Evolutionary conservation across 1,140 invertebrate species (phyloP), one percentile per base, ranked within the genome.

Genomic region (Plodia interpunctella): DNA sequence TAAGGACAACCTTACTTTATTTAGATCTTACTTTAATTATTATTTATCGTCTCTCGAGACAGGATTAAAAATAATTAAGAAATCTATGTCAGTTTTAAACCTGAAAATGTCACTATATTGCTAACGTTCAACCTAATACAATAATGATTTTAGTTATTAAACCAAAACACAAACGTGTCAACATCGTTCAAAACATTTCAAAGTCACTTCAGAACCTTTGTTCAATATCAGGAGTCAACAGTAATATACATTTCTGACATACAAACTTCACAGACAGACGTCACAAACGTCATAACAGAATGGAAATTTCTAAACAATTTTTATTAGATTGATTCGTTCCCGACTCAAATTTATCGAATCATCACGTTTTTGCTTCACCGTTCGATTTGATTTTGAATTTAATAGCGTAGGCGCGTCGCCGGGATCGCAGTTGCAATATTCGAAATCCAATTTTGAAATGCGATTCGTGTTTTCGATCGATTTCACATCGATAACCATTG

Each of bases 311-410:
- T 44, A 44, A 44, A 44, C 38, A 44, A 44, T 44, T 44, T 44
- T 44, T 44, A 44, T 44, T 44, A 17, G 38, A 44, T 44, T 17
- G 38, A 44, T 44, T 10, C 38, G 13, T 6, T 17, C 38, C 38
- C 38, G 38, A 17, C 38, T 44, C 8, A 13, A 15, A 44, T 44
- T 44, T 44, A 44, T 44, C 38, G 38, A 44, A 15, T 44, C 38
- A 44, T 15, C 38, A 44, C 38, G 38, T 44, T 44, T 32, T 44
- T 44, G 38, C 38, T 15, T 2, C 38, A 15, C 38, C 38, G 38
- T 44, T 44, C 38, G 38, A 44, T 44, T 44, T 44, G 38, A 44
- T 44, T 44, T 44, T 17, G 38, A 44, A 44, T 44, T 44, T 44
- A 44, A 44, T 44, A 17, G 38, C 30, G 30, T 32, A 13, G 38